Evolutionary conservation across 1,140 invertebrate genomes (phyloP).

Genomic region (Diachasmimorpha longicaudata): DNA sequence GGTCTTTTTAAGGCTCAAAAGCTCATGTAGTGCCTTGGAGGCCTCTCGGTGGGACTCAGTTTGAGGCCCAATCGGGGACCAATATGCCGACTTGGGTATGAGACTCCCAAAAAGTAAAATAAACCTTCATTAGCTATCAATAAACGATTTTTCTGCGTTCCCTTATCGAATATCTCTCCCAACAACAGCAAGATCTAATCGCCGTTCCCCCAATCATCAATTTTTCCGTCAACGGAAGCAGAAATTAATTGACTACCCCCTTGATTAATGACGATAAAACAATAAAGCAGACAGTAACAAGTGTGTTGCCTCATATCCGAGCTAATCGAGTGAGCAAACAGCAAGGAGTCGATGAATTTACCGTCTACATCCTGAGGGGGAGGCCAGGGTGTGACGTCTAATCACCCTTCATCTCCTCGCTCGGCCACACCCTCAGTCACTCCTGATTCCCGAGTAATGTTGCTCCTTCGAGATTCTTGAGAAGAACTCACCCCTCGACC

Average conservation of each 20-base stretch:
- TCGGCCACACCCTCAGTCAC: conserved; percentile 23
- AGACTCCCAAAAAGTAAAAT: too few species aligned
- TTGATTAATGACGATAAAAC: background rate
- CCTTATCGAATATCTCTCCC: too few species aligned
- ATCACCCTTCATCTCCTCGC: conserved; percentile 25
- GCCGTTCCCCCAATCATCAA: background rate
- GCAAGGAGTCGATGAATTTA: background rate
- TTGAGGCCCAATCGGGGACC: too few species aligned
- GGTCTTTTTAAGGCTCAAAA: too few species aligned
- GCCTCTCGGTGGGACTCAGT: too few species aligned
- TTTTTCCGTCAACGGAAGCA: background rate
- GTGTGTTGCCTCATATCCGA: background rate
- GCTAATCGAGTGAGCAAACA: conserved; percentile 6
- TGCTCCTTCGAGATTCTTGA: background rate
- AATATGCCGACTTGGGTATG: too few species aligned
- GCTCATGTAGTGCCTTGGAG: too few species aligned
- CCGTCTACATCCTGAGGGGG: background rate
- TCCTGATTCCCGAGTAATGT: background rate
- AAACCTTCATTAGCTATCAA: too few species aligned
- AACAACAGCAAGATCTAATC: background rate
- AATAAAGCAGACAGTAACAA: background rate
- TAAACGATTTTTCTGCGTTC: too few species aligned
- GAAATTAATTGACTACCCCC: background rate
- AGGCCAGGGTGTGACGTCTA: background rate
- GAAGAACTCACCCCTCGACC: background rate